Evolutionary conservation across 2,888 invertebrate species (phyloP).

Genomic region (Megaustenia siamemsis): DNA sequence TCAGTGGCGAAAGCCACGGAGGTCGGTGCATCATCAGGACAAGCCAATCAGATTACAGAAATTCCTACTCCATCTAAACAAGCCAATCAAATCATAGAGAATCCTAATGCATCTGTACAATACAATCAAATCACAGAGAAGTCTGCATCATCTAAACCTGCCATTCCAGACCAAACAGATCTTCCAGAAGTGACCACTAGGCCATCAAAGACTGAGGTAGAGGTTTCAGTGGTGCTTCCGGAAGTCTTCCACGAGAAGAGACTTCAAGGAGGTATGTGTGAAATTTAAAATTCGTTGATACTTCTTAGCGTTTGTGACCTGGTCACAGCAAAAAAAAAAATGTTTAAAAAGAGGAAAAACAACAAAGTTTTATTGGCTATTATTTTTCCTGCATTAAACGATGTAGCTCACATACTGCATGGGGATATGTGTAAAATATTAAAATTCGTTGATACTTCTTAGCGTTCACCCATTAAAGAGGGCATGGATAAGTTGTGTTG

Average conservation of each 20-base stretch:
- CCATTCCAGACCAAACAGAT: neutral
- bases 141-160: neutral
- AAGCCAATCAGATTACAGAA: neutral
- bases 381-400: too few relatives aligned
- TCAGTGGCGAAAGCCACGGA: neutral
- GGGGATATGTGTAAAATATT: too few relatives aligned
- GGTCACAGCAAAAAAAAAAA: too few relatives aligned
- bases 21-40: neutral
- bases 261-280: slow-evolving; percentile 34
- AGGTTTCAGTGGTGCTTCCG: neutral
- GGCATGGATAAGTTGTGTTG: too few relatives aligned
- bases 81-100: neutral
- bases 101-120: too few relatives aligned
- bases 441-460: too few relatives aligned
- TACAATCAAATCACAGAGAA: too few relatives aligned
- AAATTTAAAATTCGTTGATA: neutral
- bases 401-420: too few relatives aligned
- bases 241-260: slow-evolving; percentile 33
- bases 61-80: too few relatives aligned
- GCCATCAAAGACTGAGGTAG: neutral
- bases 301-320: neutral
- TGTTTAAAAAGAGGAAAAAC: too few relatives aligned
- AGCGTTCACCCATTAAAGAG: too few relatives aligned
- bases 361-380: too few relatives aligned
- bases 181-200: neutral